These are phyloP conservation scores for Cetonia aurata DNA, from an alignment of 2,888 invertebrate genomes.

Conservation along the genomic window DNA sequence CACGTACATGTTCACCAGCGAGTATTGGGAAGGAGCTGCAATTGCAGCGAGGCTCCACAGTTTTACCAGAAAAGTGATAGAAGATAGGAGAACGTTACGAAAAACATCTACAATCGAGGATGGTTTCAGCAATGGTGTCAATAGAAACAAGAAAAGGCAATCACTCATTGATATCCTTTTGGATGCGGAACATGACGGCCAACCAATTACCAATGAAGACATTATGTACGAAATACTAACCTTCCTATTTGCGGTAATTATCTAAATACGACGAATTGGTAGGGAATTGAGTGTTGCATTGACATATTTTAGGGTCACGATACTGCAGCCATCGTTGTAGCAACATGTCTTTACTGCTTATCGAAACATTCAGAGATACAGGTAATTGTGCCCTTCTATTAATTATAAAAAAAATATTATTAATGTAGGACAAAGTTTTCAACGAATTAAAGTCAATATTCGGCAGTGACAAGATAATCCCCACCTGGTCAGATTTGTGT, in stretches of 20 bases:
- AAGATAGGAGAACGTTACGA: constrained; percentile 61
- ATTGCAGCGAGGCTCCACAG: constrained; percentile 67
- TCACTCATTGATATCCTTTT: constrained; percentile 78
- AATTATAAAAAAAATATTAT: too few relatives aligned
- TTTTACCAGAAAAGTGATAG: constrained; percentile 71
- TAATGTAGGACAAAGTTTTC: constrained; percentile 57
- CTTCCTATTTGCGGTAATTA: constrained; percentile 77
- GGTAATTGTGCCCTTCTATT: not conserved
- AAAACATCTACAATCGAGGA: not conserved
- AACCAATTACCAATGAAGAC: constrained; percentile 69
- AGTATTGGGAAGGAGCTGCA: constrained; percentile 71
- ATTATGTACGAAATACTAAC: constrained; percentile 80
- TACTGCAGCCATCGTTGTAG: constrained; percentile 66
- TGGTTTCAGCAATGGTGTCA: not conserved
- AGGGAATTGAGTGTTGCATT: too few relatives aligned
- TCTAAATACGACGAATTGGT: not conserved
- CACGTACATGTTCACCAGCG: constrained; percentile 63
- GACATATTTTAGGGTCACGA: constrained; percentile 66
- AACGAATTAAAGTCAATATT: constrained; percentile 61
- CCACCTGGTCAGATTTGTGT: constrained; percentile 62
- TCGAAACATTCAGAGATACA: constrained; percentile 65
- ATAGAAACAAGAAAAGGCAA: constrained; percentile 69
- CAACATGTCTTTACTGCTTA: constrained; percentile 65
- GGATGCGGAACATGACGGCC: constrained; percentile 55
- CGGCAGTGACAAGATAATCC: constrained; percentile 51